Evolutionary conservation across 2,888 invertebrate species (phyloP).

Genomic region (Epinotia demarniana): DNA sequence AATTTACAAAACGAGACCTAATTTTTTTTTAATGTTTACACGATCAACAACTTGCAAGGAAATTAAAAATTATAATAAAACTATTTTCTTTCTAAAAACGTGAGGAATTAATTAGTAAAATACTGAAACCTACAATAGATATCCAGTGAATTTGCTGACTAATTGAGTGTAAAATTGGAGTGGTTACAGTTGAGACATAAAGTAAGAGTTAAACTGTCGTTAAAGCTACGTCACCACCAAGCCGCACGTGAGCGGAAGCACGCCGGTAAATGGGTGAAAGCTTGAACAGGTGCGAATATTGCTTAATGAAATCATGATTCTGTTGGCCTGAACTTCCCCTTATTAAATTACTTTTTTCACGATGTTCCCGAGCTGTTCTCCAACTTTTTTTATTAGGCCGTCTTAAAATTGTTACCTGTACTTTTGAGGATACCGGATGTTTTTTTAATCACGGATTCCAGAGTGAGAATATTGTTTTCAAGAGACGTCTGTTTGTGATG

Average conservation of each 20-base stretch:
- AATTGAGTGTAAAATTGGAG: no score
- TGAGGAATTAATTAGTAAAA: no score
- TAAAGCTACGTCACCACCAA: neutral
- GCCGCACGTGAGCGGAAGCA: constrained; percentile 25
- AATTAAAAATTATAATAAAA: no score
- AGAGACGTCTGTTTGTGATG: neutral
- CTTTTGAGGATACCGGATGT: constrained; percentile 9
- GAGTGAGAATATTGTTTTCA: neutral
- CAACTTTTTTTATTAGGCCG: constrained; percentile 33
- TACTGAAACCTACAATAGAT: no score
- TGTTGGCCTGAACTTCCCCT: constrained; percentile 28
- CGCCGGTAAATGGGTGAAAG: constrained; percentile 38
- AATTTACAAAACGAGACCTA: no score
- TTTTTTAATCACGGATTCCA: constrained; percentile 15
- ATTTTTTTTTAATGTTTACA: no score
- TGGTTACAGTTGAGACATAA: no score
- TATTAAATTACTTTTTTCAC: constrained; percentile 37
- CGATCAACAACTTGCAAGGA: no score
- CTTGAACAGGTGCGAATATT: constrained; percentile 42
- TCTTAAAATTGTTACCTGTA: constrained; percentile 37
- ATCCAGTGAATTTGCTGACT: no score
- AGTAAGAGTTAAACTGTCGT: neutral
- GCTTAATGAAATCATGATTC: constrained; percentile 42
- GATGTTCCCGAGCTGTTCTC: constrained; percentile 22
- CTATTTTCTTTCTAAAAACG: no score